phyloP scores from a whole-genome alignment of 2,113 vertebrate genomes.

The Oenanthe oenanthe region DNA sequence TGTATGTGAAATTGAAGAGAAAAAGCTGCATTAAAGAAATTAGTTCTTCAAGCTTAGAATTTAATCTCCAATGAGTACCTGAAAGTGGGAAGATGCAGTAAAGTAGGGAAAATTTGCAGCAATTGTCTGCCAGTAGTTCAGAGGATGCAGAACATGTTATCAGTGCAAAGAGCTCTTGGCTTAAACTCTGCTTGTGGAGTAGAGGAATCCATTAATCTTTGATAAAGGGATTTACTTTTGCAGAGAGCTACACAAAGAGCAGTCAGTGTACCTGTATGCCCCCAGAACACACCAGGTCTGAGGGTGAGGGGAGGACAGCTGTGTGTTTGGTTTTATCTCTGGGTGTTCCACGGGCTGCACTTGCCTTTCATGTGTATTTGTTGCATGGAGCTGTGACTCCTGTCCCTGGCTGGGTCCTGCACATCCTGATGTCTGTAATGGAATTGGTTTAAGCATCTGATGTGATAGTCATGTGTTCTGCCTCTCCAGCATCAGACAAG shows the following conservation, averaged over 20 bases:
- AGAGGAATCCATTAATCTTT: background rate
- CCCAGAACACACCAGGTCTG: background rate
- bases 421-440: background rate
- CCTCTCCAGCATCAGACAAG: background rate
- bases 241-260: background rate
- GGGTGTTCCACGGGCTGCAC: background rate
- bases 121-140: background rate
- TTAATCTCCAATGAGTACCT: background rate
- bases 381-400: background rate
- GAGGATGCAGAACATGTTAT: background rate
- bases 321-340: background rate
- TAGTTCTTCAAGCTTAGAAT: background rate
- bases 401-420: background rate
- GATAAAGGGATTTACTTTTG: background rate
- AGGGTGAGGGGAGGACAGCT: background rate
- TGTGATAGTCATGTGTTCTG: background rate
- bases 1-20: background rate
- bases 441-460: background rate
- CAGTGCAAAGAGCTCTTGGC: background rate
- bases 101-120: background rate
- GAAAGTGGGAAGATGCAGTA: background rate
- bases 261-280: no score
- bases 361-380: background rate
- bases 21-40: background rate
- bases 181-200: background rate